Conservation (phyloP, 2,113 vertebrate genomes). For the Orthonyx spaldingii region DNA sequence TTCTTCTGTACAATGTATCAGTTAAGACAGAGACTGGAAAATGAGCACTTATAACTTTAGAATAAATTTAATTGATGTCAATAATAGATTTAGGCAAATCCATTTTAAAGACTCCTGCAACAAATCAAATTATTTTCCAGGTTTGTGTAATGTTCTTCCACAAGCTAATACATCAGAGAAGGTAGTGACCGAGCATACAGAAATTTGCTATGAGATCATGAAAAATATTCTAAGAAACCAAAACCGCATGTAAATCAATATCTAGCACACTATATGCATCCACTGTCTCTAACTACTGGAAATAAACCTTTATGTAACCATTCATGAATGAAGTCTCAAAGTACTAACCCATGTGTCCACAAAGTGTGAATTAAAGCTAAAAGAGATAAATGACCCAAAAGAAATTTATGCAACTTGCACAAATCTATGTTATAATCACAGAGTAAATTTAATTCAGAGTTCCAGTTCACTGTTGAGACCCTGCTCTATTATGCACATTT, state of each 20-base stretch:
- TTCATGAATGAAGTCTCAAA: not conserved
- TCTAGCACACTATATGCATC: not conserved
- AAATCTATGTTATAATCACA: not conserved
- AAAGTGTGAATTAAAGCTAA: not conserved
- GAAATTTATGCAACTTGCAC: not conserved
- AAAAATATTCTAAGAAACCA: not conserved
- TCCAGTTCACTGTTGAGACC: not conserved
- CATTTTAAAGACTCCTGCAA: not conserved
- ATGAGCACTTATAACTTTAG: not conserved
- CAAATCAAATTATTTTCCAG: not conserved
- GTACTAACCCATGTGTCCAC: not conserved
- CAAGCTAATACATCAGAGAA: not conserved
- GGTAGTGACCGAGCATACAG: not conserved
- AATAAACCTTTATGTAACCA: not conserved
- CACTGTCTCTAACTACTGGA: not conserved
- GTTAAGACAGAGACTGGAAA: not conserved
- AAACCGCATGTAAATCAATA: rapidly evolving
- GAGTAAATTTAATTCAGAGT: not conserved
- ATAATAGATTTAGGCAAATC: not conserved
- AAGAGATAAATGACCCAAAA: not conserved
- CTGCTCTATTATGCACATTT: not conserved
- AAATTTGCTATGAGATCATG: not conserved
- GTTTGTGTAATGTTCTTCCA: not conserved
- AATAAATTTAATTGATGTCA: not conserved
- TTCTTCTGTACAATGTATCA: not conserved